Conservation (phyloP, 2,113 vertebrate genomes). For the Sphyrna mokarran region DNA sequence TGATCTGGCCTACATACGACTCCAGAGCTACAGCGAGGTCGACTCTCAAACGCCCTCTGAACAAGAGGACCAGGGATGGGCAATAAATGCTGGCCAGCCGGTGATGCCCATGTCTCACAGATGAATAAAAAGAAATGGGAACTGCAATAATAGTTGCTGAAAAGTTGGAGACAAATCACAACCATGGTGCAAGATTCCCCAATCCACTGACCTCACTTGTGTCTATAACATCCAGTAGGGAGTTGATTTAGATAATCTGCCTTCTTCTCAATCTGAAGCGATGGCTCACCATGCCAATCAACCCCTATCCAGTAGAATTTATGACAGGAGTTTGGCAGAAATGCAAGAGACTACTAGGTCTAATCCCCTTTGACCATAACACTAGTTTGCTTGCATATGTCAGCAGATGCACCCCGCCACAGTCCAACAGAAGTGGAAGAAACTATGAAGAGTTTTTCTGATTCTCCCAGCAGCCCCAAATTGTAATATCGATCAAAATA, state of each 20-base stretch:
- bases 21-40: too few relatives aligned
- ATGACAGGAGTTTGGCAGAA: not conserved
- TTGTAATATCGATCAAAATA: not conserved
- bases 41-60: too few relatives aligned
- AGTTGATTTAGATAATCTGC: not conserved
- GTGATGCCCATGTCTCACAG: too few relatives aligned
- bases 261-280: not conserved
- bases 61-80: too few relatives aligned
- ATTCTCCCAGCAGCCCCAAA: not conserved
- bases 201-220: not conserved
- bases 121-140: not conserved
- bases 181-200: not conserved
- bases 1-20: too few relatives aligned
- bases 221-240: not conserved
- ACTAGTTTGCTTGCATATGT: not conserved
- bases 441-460: not conserved
- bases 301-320: not conserved
- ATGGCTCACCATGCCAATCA: not conserved
- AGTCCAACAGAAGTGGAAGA: not conserved
- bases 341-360: not conserved
- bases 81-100: too few relatives aligned
- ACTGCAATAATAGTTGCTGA: not conserved
- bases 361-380: not conserved
- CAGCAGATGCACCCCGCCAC: not conserved
- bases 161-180: not conserved